A percentile compares a stretch with the other conserved stretches of the same genome.
These are phyloP conservation scores for Halesus radiatus DNA, from an alignment of 1,140 invertebrate genomes.

Conservation along the genomic window DNA sequence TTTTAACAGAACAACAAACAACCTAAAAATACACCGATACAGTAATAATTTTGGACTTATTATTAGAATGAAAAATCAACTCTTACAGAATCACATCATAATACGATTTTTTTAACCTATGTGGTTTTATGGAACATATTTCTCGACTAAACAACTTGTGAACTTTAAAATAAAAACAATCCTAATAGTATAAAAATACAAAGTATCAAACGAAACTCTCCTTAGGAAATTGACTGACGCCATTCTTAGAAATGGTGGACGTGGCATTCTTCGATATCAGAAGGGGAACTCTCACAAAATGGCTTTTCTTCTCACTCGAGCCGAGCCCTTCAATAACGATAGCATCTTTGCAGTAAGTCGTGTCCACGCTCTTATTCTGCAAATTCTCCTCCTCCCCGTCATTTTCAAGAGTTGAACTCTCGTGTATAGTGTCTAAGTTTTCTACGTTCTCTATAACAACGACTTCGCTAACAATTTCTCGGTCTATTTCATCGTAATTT, in stretches of 20 bases:
- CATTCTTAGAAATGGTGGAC: conserved; percentile 40
- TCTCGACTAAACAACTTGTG: not conserved
- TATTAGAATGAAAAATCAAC: not conserved
- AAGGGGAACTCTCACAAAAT: conserved; percentile 52
- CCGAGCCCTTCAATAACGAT: conserved; percentile 53
- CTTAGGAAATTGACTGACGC: conserved; percentile 48
- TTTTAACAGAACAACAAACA: too few relatives aligned
- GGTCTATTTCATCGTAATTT: conserved; percentile 35
- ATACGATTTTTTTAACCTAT: not conserved
- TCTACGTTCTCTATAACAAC: conserved; percentile 6
- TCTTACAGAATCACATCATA: not conserved
- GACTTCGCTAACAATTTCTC: not conserved
- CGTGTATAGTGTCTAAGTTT: conserved; percentile 15
- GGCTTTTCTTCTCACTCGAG: conserved; percentile 49
- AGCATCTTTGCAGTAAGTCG: conserved; percentile 40
- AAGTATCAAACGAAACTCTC: conserved; percentile 54
- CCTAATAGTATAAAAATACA: not conserved
- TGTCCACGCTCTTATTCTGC: conserved; percentile 14
- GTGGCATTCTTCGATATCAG: conserved; percentile 49
- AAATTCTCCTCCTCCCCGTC: conserved; percentile 1
- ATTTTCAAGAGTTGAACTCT: not conserved
- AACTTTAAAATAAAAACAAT: conserved; percentile 3
- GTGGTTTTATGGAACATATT: not conserved
- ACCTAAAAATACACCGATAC: not conserved
- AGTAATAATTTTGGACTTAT: not conserved